phyloP scores from a whole-genome alignment of 2,797 vertebrate species.

The Epinephelus malabaricus region DNA sequence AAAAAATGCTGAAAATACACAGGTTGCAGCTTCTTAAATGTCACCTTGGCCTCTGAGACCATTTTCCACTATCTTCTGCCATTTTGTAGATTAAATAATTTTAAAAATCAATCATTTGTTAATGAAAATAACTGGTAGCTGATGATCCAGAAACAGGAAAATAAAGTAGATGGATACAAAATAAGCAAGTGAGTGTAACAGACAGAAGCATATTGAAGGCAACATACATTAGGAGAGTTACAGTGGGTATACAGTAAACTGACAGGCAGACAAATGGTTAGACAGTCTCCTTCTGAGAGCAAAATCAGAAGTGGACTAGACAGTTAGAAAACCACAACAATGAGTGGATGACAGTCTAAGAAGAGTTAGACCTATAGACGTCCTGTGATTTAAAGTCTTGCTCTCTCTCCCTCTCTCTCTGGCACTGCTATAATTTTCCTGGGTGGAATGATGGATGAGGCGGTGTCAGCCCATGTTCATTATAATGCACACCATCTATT shows the following conservation, averaged over 20 bases:
- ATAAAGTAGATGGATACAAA: neutral
- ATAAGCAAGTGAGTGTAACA: neutral
- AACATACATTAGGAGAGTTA: constrained; percentile 21
- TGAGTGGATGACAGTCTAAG: constrained; percentile 65
- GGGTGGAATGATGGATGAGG: constrained; percentile 93
- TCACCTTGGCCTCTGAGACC: neutral
- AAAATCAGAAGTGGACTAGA: constrained; percentile 55
- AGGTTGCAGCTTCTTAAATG: neutral
- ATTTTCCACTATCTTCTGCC: neutral
- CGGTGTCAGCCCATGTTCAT: constrained; percentile 94
- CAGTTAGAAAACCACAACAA: constrained; percentile 71
- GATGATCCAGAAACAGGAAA: neutral
- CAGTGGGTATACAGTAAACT: constrained; percentile 29
- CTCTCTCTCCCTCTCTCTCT: constrained; percentile 65
- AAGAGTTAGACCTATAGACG: constrained; percentile 70
- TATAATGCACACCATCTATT: constrained; percentile 97
- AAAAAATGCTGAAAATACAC: neutral
- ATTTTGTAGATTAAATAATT: neutral
- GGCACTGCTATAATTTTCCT: constrained; percentile 86
- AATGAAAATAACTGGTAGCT: neutral
- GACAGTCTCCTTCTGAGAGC: constrained; percentile 27
- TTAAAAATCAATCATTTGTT: neutral
- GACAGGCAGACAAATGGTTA: constrained; percentile 54
- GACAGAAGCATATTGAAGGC: constrained; percentile 5
- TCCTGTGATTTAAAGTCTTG: constrained; percentile 79